Evolutionary conservation across 2,888 invertebrate genomes (phyloP), one percentile per base, ranked within the genome.

Genomic region (Deilephila porcellus): DNA sequence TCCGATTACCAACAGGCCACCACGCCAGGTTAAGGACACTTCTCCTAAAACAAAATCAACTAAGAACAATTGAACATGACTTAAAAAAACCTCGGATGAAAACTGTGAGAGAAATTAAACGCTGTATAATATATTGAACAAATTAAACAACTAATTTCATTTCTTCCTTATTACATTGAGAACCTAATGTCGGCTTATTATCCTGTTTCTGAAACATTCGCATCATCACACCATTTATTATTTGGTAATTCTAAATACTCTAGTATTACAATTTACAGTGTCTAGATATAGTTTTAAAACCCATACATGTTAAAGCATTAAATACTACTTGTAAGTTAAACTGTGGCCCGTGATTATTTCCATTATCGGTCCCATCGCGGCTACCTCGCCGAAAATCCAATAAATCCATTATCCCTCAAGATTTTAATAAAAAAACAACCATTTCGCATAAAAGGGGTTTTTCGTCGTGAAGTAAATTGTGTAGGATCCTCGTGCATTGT

Each of bases 401-500:
- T 64, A 34, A 64, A 64, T 64, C 64, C 64, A 11, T 37, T 45
- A 19, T 64, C 64, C 64, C n/a, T 64, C 64, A 6, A 64, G n/a
- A 32, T 37, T 64, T 17, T 32, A 32, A 64, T 37, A 37, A 64
- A 25, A 63, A 64, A 64, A 32, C 64, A 64, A 45, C 20, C 32
- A 62, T 62, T 64, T 34, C 56, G n/a, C n/a, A 37, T 37, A 64
- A 64, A 64, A 45, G 20, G 64, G 45, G 11, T 56, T 64, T 63
- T 45, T 64, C 64, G 11, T 56, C 56, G 5, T 20, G 20, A 20
- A 64, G 19, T 25, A 14, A 64, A 64, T 45, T 45, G 64, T 37
- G 64, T 64, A 45, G 64, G 81, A 76, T 80, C 79, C 29, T 14
- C 64, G 7, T 64, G 64, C 64, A 64, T 45, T 64, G 64, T 63